These are phyloP conservation scores for Melanotaenia nigrans DNA, from an alignment of 2,797 vertebrate species.

Conservation along the genomic window DNA sequence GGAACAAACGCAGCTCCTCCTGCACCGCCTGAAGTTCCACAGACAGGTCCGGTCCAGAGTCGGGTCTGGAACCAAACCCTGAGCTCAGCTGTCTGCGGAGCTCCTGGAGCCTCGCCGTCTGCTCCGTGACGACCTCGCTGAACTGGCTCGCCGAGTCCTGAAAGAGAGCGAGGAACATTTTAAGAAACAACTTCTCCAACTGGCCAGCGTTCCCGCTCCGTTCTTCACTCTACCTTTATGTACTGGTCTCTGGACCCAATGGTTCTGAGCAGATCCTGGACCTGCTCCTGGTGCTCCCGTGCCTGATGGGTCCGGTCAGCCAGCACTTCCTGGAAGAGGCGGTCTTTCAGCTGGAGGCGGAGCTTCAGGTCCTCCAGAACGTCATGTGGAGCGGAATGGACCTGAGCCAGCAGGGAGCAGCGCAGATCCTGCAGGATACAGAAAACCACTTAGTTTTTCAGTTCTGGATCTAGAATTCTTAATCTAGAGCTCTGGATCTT, in stretches of 20 bases:
- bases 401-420: slow-evolving; percentile 83
- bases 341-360: slow-evolving; percentile 90
- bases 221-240: slow-evolving; percentile 71
- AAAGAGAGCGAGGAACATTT: rapidly evolving
- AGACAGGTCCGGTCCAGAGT: background rate
- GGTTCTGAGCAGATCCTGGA: slow-evolving; percentile 85
- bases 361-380: slow-evolving; percentile 86
- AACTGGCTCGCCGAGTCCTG: slow-evolving; percentile 85
- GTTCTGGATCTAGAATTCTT: no score
- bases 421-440: slow-evolving; percentile 83
- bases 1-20: slow-evolving; percentile 87
- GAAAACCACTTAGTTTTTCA: background rate
- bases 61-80: rapidly evolving
- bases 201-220: no score
- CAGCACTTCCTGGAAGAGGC: slow-evolving; percentile 89
- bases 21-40: slow-evolving; percentile 70
- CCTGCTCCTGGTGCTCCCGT: slow-evolving; percentile 86
- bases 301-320: slow-evolving; percentile 80
- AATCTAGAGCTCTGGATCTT: no score
- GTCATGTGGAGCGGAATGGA: slow-evolving; percentile 77
- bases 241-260: slow-evolving; percentile 85
- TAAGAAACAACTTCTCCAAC: background rate
- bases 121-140: slow-evolving; percentile 84
- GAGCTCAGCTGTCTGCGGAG: slow-evolving; percentile 82
- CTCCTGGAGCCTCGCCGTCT: slow-evolving; percentile 83